These are phyloP conservation scores for Diadophis punctatus DNA, from an alignment of 2,113 vertebrate species.

Conservation along the genomic window DNA sequence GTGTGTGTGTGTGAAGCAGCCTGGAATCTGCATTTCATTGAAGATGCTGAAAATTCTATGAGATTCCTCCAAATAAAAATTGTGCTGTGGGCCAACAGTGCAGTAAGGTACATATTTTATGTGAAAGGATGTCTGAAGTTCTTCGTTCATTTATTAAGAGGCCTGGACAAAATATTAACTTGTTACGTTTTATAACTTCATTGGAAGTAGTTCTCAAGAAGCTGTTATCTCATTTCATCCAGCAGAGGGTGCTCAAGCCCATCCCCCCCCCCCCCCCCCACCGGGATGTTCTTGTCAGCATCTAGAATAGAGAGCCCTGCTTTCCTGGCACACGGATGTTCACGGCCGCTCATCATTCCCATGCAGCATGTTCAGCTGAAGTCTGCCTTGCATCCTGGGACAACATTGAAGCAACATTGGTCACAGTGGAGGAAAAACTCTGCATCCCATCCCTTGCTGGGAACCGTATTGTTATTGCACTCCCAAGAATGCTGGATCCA, in stretches of 20 bases:
- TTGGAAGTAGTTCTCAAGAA: constrained; percentile 6
- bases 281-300: not conserved
- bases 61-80: not conserved
- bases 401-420: not conserved
- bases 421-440: not conserved
- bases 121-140: not conserved
- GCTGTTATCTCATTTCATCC: not conserved
- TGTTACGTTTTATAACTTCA: constrained; percentile 7
- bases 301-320: not conserved
- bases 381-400: constrained; percentile 18
- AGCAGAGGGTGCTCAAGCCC: not conserved
- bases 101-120: not conserved
- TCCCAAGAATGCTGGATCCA: not conserved
- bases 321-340: not conserved
- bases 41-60: not conserved
- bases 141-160: not conserved
- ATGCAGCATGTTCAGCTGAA: constrained; percentile 8
- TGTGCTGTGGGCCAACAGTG: not conserved
- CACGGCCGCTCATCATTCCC: not conserved
- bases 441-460: not conserved
- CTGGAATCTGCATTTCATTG: not conserved
- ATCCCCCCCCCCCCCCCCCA: not conserved
- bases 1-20: not conserved
- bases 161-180: not conserved
- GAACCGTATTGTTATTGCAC: not conserved